Percentiles rank a stretch among this genome's conserved stretches.
Evolutionary conservation across 2,797 vertebrate species (phyloP).

Genomic region (Mustela erminea): DNA sequence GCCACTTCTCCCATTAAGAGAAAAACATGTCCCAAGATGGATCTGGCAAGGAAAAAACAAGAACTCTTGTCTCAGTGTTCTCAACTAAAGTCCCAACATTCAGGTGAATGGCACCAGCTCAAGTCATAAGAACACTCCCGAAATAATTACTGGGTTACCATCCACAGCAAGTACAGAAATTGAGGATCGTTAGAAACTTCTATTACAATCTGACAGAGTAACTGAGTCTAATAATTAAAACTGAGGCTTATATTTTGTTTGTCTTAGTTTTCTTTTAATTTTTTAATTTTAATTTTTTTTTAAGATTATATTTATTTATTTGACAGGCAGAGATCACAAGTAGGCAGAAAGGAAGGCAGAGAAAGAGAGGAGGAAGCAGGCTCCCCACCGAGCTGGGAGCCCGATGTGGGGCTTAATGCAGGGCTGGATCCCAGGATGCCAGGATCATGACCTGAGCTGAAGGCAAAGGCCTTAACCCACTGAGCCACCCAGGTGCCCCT

Average conservation of each 20-base stretch:
- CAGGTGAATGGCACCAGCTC: not conserved
- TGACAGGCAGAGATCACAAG: too few relatives aligned
- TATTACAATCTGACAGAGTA: not conserved
- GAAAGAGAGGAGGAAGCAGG: too few relatives aligned
- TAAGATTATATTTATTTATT: too few relatives aligned
- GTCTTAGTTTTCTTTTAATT: not conserved
- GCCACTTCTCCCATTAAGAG: not conserved
- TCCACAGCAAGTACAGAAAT: not conserved
- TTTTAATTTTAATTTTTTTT: too few relatives aligned
- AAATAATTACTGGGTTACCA: not conserved
- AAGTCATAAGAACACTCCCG: not conserved
- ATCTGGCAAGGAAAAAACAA: not conserved
- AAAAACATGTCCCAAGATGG: not conserved
- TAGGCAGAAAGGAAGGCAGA: too few relatives aligned
- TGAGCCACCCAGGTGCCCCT: too few relatives aligned
- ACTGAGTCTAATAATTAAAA: constrained; percentile 41
- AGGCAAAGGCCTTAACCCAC: too few relatives aligned
- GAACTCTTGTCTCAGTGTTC: not conserved
- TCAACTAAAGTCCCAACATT: not conserved
- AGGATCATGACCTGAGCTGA: too few relatives aligned
- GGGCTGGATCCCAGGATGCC: too few relatives aligned
- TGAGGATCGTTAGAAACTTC: not conserved
- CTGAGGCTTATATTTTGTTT: not conserved
- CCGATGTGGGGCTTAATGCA: accelerated
- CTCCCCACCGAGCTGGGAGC: too few relatives aligned